Base-by-base conservation (phyloP, 1,140 invertebrate species). In the Nymphalis io region DNA sequence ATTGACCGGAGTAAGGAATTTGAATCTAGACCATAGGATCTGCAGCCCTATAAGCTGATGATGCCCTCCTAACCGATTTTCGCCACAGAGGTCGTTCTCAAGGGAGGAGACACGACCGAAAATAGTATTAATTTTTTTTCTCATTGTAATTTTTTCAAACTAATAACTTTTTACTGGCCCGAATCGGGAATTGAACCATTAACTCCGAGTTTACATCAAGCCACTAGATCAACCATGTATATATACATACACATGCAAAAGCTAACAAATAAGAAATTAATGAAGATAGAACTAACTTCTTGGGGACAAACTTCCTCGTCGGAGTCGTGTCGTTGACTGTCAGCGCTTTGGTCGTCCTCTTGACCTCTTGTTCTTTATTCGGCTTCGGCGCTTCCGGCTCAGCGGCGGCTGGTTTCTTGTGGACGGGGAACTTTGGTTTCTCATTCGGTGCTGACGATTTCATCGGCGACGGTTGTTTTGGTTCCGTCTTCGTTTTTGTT, bases 231-330 rank as follows among this genome's bases (percentile, higher is more conserved):
- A 42, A 42, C 10, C 15, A 42, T 42, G 12, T 12, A 42, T 8
- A 42, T 8, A 2, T 42, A 42, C 39, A 42, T 1, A 13, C 10
- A 11, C 39, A 42, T 42, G 15, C 39, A 39, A 39, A 39, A 39
- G 38, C 4, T 39, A 39, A 39, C 11, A 42, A 42, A 12, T 46
- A 2, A 2, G 42, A 33, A 46, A 20, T 3, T 11, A 61, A 46
- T 33, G 15, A 66, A 61, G 4, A 38, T 16, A n/a, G 0, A 20
- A 73, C 75, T 68, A 46, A 80, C 78, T 66, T 73, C 44, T 77
- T 75, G 38, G 78, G 78, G 15, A 53, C 27, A 11, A 63, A 38
- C 11, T 63, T 63, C 48, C 39, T 53, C n/a, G 21, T 27, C 0
- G 61, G 61, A 1, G 61, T 63, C 1, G 12, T 18, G 2, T 63